Base-by-base conservation (phyloP, 2,888 invertebrate genomes). In the Lordiphosa fenestrarum region DNA sequence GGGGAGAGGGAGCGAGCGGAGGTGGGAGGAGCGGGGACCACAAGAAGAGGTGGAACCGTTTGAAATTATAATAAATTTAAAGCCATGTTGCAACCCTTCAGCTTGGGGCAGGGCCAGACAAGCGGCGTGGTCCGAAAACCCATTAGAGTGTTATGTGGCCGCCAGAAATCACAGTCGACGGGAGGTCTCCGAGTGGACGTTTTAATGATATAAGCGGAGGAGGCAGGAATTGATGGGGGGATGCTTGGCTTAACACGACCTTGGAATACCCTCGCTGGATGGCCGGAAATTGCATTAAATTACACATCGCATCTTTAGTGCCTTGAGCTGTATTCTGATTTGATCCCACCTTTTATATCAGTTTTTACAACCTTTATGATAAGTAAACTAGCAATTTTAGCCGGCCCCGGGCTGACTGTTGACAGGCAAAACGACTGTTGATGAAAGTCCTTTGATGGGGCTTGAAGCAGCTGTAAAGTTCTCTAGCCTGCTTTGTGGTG, bases 11-110 rank as follows among this genome's bases (percentile, higher is more conserved):
- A n/a, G 46, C 0, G 36, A 2, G 42, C n/a, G 23, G 39, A 33
- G n/a, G 53, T 12, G 12, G 7, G 33, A 6, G 10, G 3, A 15
- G 15, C 15, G 3, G 36, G 25, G 37, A 19, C 37, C 13, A 30
- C 7, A n/a, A 57, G 61, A 42, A 37, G 56, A 56, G 59, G 51
- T 56, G 52, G 53, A 66, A 64, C 68, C 69, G 73, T 73, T 73
- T 64, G 49, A 75, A 75, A 78, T 78, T 78, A 78, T 75, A 80
- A 78, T 78, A 78, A 71, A 78, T 78, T 72, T 78, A 66, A 71
- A 75, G 73, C 69, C 58, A 66, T 53, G 61, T 57, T 60, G 52
- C 61, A 63, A 66, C 62, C 64, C 59, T 73, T 71, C 36, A 61
- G 53, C 30, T 30, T 30, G 30, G 30, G 30, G 30, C 30, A 30